phyloP scores from a whole-genome alignment of 2,113 vertebrate species.

The Dascyllus trimaculatus region DNA sequence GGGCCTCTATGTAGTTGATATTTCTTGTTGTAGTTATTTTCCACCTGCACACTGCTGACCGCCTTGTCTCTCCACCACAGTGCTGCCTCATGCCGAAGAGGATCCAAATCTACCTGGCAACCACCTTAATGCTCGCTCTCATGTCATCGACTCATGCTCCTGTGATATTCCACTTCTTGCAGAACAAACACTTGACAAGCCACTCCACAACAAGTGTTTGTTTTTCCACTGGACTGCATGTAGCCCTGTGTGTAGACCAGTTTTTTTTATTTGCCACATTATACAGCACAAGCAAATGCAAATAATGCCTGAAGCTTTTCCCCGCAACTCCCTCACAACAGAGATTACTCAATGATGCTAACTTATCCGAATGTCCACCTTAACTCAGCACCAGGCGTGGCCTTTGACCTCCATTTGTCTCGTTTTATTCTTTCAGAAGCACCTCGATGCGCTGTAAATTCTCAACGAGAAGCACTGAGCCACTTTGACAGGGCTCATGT shows the following conservation, averaged over 20 bases:
- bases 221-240: constrained; percentile 34
- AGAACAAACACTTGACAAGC: constrained; percentile 61
- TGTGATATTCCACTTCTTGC: constrained; percentile 5
- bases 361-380: neutral
- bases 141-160: neutral
- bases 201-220: constrained; percentile 49
- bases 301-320: neutral
- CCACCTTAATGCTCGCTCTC: constrained; percentile 18
- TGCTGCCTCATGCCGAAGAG: neutral
- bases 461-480: neutral
- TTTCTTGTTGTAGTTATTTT: neutral
- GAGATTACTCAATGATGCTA: neutral
- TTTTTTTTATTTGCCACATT: neutral
- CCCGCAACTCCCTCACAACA: neutral
- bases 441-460: neutral
- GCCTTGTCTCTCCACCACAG: neutral
- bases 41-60: neutral
- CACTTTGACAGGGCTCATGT: constrained; percentile 1
- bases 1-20: neutral
- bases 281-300: neutral
- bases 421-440: neutral
- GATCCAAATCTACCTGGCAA: constrained; percentile 46
- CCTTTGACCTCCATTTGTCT: neutral
- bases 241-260: neutral
- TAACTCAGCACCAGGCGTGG: neutral